Evolutionary conservation across 2,113 vertebrate genomes (phyloP), one percentile per base, ranked within the genome.

Genomic region (Microcebus griseorufus): DNA sequence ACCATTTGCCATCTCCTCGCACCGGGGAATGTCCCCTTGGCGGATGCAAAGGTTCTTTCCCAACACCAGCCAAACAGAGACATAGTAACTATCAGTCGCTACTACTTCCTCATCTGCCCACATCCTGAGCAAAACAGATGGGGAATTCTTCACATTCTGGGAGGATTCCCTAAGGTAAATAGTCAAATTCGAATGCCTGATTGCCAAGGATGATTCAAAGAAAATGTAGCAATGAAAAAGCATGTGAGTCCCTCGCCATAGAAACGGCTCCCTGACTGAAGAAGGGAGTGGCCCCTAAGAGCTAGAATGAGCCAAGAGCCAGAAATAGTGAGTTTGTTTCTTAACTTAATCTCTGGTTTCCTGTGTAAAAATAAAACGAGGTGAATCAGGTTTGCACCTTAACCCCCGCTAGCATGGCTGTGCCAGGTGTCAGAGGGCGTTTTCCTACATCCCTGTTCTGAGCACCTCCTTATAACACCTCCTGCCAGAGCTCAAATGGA

Each of bases 131-230:
- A 82, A 76, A 93, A 58, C 82, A 96, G 93, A 97, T 45, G 80
- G 84, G 94, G 96, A 98, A 97, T 97, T 97, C 97, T 97, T 96
- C 72, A 58, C 87, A 88, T 83, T 94, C 92, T 60, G 70, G 23
- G 80, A 93, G 70, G 76, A 53, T 45, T 90, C 96, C 92, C 87
- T 78, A 85, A 96, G 94, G 89, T 84, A 80, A 91, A 95, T 29
- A 89, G 91, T 86, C 73, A 58, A 58, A 87, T 96, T 1, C 83
- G 58, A 96, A 85, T 78, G 70, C 70, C 58, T 92, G 29, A 76
- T 85, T 80, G 58, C 80, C 79, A 85, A 88, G n/a, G 73, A 45
- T n/a, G 89, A 92, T 89, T 96, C 86, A 96, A 91, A 94, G 91
- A 72, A 86, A 94, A 91, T 42, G 86, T n/a, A 88, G 86, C 94